Evolutionary conservation across 2,113 vertebrate species (phyloP).

Genomic region (Fukomys damarensis): DNA sequence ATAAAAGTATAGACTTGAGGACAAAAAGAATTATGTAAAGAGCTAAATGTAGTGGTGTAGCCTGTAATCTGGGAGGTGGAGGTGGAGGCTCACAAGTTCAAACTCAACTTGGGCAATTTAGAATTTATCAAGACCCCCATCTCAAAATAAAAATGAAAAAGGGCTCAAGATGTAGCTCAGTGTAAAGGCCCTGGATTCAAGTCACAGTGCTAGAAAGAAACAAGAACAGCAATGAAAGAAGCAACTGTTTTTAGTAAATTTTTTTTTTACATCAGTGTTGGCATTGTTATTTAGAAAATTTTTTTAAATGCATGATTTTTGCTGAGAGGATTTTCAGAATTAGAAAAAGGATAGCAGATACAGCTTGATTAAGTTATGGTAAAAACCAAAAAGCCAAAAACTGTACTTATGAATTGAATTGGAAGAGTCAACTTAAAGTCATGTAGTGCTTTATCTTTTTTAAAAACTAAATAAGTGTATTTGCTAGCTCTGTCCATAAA

Average conservation of each 20-base stretch:
- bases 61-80: background rate
- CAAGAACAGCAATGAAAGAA: background rate
- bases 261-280: background rate
- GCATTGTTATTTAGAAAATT: background rate
- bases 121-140: background rate
- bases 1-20: background rate
- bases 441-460: background rate
- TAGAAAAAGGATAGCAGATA: background rate
- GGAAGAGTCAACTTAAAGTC: background rate
- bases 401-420: background rate
- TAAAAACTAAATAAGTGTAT: background rate
- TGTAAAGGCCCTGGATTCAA: background rate
- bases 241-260: background rate
- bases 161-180: background rate
- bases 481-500: background rate
- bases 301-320: background rate
- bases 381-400: background rate
- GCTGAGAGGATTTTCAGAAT: constrained; percentile 6
- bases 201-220: background rate
- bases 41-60: background rate
- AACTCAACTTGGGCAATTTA: background rate
- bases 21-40: background rate
- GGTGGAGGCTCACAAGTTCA: background rate
- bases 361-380: background rate
- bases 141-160: background rate